Base-by-base conservation (phyloP, 2,888 invertebrate genomes). In the Parascotia fuliginaria region DNA sequence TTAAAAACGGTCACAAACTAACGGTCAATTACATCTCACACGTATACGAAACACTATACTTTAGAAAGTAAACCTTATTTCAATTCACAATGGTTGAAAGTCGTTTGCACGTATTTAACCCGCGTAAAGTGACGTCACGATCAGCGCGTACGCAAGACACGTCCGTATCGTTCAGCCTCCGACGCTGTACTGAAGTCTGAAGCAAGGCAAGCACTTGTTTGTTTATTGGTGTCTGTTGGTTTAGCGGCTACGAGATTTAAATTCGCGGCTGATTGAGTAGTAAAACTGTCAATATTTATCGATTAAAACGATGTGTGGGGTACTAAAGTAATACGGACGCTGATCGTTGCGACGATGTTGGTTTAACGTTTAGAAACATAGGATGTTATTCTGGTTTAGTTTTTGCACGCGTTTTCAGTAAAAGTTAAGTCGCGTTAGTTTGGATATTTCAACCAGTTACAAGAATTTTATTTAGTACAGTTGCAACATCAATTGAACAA, bases 171-270 rank as follows among this genome's bases (percentile, higher is more conserved):
- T 50, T 51, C 67, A 65, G 59, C 70, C 60, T 60, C 55, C 65
- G 63, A 67, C 63, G 73, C 60, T 59, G 66, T 57, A 85, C 85
- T 85, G 74, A 66, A n/a, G n/a, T n/a, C n/a, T n/a, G n/a, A n/a
- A n/a, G n/a, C n/a, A n/a, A 15, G n/a, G 32, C 36, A 58, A 44
- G 33, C 51, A 45, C 53, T 53, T 59, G 67, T 65, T 75, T 78
- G 76, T 77, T 76, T 70, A 61, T 62, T 49, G 52, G 55, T 43
- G 48, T 50, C 39, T 36, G 48, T 57, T 72, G 69, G 66, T 70
- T 66, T 65, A 39, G 41, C 39, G 49, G 49, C 55, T 44, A 47
- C 55, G 56, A 60, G 60, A 57, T 68, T 65, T 55, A 58, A 56
- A 60, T 65, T 60, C 55, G 60, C 55, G 60, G 57, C 46, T 60